Evolutionary conservation across 2,797 vertebrate species (phyloP), one percentile per base, ranked within the genome.

Genomic region (Nyctibius grandis): DNA sequence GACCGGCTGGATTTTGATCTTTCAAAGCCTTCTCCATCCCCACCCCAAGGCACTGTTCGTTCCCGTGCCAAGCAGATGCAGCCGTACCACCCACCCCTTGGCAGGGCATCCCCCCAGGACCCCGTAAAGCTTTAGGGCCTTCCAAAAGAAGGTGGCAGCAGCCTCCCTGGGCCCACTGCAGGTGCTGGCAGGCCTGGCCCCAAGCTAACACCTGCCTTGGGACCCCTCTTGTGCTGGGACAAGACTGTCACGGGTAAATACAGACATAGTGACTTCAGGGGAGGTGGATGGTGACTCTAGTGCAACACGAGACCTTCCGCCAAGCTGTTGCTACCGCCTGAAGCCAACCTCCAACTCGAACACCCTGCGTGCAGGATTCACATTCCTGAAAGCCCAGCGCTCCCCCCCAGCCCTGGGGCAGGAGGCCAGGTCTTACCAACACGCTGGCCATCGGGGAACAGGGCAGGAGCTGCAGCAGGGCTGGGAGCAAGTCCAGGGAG

Each of bases 381-480:
- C 0, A 7, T 48, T 78, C 28, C 61, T 57, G 16, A 9, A 34
- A 40, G 19, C 9, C 10, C 53, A 67, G 59, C 0, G 0, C 40
- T 31, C 48, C 34, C 51, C 38, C 25, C 18, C 9, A 12, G 15
- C 23, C 18, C 28, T 5, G 12, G 10, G 3, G 22, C 15, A 5
- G 0, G 1, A 33, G 53, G 29, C 1, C 5, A 92, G 75, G 73
- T 92, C 98, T 95, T 85, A 99, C 99, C 99, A 99, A 97, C 64
- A 98, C 89, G 23, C 98, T 98, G 81, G 98, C 98, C 93, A 98
- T 98, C 45, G 97, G 98, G 72, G 98, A 99, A 74, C 98, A 98
- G 1, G 98, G 96, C 56, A 99, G 97, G 63, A 99, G 98, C 92
- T 98, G 98, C 88, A 99, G 97, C 81, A 99, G 93, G 40, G 97